Base-by-base conservation (phyloP, 1,140 invertebrate species). In the Elymnias hypermnestra region DNA sequence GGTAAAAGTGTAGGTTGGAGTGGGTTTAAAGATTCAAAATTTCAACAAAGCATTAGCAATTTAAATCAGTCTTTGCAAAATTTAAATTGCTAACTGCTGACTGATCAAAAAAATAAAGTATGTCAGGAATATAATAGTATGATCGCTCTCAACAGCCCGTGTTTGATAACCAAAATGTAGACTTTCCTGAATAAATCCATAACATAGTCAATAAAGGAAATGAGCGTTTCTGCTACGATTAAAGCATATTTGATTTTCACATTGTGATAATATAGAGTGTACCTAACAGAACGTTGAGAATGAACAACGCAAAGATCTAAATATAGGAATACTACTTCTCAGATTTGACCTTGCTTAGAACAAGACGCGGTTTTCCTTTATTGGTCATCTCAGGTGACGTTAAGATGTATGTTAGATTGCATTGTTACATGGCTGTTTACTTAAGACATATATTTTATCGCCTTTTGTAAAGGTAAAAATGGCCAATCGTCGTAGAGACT, bases 361-460 rank as follows among this genome's bases (percentile, higher is more conserved):
- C 25, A 29, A 42, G 39, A 29, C 39, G 47, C 13, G 36, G 36
- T 40, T 52, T 35, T 29, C 29, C 28, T 39, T 45, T 40, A 52
- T 52, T 44, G 41, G 49, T 52, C 36, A 39, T 52, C 48, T 51
- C 40, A 44, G 13, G 28, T 45, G 36, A 52, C 49, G 49, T 38
- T 47, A 3, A 39, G 21, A 47, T 18, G 37, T 47, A 40, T 26
- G 33, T 43, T 40, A 40, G 36, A 40, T 47, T 47, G 45, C 19
- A 40, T 33, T 22, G 25, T 2, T 15, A 28, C 21, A 33, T 43
- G 28, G 21, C 33, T 28, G 23, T 41, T 43, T 39, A 25, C 1
- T 33, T 33, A 15, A n/a, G 10, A 21, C 25, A 35, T 22, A 40
- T 26, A 33, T 13, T 6, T 29, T 33, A n/a, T 29, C 13, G 6